Base-by-base conservation (phyloP, 2,113 vertebrate genomes). In the Microcebus lehilahytsara region DNA sequence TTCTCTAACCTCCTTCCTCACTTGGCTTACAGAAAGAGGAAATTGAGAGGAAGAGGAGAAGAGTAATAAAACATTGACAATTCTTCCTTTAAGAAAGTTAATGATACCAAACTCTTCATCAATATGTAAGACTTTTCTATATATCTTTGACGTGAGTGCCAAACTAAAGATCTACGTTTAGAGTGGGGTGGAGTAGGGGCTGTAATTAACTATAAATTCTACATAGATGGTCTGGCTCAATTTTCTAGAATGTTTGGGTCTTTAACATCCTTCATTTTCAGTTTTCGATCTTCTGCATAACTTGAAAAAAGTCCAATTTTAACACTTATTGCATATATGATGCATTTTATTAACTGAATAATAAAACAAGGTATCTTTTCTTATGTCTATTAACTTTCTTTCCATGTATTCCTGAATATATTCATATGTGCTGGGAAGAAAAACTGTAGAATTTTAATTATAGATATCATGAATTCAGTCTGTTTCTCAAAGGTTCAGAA, bases 401-500 rank as follows among this genome's bases (percentile, higher is more conserved):
- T 87, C 30, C 56, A 37, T 77, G 7, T 84, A 95, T 93, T 71
- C 14, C 27, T n/a, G 60, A 83, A 17, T 91, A 72, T 77, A 64
- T 72, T 88, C 83, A 16, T 74, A n/a, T 86, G 32, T 42, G 27
- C 22, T 16, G 20, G 62, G 37, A 77, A 78, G 67, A 49, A 79
- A 92, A 83, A 51, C 37, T 40, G 51, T 67, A 67, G 37, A 32
- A 71, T 71, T 37, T 37, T 72, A 89, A 60, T 10, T 51, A 30
- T 32, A 72, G 53, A 20, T 78, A 58, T 34, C 69, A 16, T 67
- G 53, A 96, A 78, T 85, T 67, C 4, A 25, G 27, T 53, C 30
- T 77, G 4, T 77, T 96, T 94, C 27, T 96, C 53, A 83, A 69
- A 77, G 0, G 60, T 94, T 88, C 17, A 96, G 69, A 77, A 91